Conservation (phyloP, 2,113 vertebrate genomes). For the Ia io region DNA sequence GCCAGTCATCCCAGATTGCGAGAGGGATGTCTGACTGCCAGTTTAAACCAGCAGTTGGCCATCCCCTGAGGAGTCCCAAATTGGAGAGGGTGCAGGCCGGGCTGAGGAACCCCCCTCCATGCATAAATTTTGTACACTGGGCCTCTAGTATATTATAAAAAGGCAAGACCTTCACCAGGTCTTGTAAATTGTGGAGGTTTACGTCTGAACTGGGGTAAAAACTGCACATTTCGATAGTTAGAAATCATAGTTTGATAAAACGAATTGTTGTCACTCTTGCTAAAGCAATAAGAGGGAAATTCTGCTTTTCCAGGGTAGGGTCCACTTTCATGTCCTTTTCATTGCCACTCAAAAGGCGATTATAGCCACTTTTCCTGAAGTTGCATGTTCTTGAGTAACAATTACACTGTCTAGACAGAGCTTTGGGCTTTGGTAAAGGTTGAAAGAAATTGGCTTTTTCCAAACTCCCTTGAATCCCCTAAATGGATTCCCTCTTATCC, state of each 20-base stretch:
- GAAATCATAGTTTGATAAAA: conserved; percentile 65
- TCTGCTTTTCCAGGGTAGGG: conserved; percentile 28
- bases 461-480: background rate
- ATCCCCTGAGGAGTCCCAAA: no score
- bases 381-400: conserved; percentile 69
- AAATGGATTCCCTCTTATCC: conserved; percentile 19
- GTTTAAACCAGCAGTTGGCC: no score
- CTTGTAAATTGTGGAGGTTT: background rate
- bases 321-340: conserved; percentile 76
- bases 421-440: conserved; percentile 50
- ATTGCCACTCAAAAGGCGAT: conserved; percentile 77
- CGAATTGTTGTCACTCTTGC: conserved; percentile 64
- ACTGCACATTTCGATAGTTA: conserved; percentile 74
- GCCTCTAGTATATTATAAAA: background rate
- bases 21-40: no score
- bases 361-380: conserved; percentile 61
- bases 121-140: no score
- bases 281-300: conserved; percentile 64
- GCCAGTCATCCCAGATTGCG: no score
- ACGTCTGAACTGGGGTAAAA: conserved; percentile 69
- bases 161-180: conserved; percentile 60
- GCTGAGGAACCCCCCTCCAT: no score
- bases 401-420: conserved; percentile 65
- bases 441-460: conserved; percentile 39
- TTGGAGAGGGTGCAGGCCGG: no score